Evolutionary conservation across 2,113 vertebrate genomes (phyloP).

Genomic region (Scomber colias): DNA sequence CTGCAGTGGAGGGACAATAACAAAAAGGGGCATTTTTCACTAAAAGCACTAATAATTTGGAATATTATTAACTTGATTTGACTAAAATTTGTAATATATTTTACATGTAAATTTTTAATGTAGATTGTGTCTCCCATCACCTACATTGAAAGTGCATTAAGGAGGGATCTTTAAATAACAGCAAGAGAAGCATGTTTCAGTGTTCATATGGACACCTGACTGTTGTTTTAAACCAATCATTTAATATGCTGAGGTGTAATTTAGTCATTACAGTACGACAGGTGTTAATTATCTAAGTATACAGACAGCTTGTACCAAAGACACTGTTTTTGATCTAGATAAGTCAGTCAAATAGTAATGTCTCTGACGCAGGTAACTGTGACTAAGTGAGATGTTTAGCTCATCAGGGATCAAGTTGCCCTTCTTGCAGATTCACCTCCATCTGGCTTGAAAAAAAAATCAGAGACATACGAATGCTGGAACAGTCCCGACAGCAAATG

Average conservation of each 20-base stretch:
- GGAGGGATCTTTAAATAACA: too few relatives aligned
- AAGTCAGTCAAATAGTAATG: slow-evolving; percentile 43
- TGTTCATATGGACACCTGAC: too few relatives aligned
- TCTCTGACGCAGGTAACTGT: slow-evolving; percentile 39
- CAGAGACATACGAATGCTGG: slow-evolving; percentile 6
- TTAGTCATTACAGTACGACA: neutral
- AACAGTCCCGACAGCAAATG: neutral
- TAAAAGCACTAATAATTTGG: too few relatives aligned
- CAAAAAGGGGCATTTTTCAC: too few relatives aligned
- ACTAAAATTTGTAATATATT: too few relatives aligned
- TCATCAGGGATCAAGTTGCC: slow-evolving; percentile 39
- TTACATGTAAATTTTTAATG: too few relatives aligned
- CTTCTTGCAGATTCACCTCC: slow-evolving; percentile 32
- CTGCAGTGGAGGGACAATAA: too few relatives aligned
- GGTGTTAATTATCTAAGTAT: slow-evolving; percentile 6
- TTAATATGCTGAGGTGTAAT: slow-evolving; percentile 14
- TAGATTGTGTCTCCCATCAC: too few relatives aligned
- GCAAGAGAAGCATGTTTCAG: too few relatives aligned
- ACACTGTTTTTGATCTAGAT: slow-evolving; percentile 56
- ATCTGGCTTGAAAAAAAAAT: neutral
- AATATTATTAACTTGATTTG: too few relatives aligned
- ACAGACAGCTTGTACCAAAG: slow-evolving; percentile 32
- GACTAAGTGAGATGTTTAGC: slow-evolving; percentile 50
- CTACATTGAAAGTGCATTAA: too few relatives aligned
- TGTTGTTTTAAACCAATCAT: too few relatives aligned